phyloP scores from a whole-genome alignment of 2,113 vertebrate genomes.

The Otocyon megalotis region DNA sequence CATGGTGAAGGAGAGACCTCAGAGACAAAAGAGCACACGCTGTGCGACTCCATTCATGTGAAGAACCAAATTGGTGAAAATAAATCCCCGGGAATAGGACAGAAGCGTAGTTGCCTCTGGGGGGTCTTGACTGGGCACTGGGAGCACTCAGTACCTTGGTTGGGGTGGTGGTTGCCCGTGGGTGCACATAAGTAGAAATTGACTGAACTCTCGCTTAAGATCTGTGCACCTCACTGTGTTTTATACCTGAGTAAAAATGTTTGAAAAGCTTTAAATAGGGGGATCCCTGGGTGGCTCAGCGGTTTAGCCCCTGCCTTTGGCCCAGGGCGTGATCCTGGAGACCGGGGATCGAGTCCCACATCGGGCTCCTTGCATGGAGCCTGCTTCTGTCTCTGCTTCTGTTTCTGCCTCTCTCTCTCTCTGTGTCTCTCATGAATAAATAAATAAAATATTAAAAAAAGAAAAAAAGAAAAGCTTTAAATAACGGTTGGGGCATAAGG shows the following conservation, averaged over 20 bases:
- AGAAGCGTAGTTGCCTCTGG: neutral
- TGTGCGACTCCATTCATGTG: neutral
- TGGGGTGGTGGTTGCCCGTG: neutral
- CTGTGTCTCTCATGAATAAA: too few relatives aligned
- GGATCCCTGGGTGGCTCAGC: too few relatives aligned
- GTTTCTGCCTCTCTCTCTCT: too few relatives aligned
- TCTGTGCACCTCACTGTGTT: neutral
- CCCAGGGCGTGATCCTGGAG: too few relatives aligned
- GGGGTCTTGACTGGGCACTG: neutral
- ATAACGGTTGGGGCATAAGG: neutral
- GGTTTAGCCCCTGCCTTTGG: too few relatives aligned
- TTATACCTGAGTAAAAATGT: neutral
- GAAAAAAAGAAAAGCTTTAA: neutral
- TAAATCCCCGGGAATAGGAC: neutral
- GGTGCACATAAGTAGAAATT: neutral
- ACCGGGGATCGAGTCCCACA: too few relatives aligned
- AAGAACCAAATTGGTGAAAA: neutral
- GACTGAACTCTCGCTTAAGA: neutral
- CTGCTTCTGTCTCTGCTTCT: too few relatives aligned
- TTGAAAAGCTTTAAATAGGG: neutral
- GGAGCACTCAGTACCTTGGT: neutral
- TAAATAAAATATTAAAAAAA: too few relatives aligned
- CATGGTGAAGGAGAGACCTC: neutral
- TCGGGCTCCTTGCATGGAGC: too few relatives aligned
- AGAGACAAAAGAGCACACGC: fast-evolving